Evolutionary conservation across 2,888 invertebrate species (phyloP).

Genomic region (Leucoma salicis): DNA sequence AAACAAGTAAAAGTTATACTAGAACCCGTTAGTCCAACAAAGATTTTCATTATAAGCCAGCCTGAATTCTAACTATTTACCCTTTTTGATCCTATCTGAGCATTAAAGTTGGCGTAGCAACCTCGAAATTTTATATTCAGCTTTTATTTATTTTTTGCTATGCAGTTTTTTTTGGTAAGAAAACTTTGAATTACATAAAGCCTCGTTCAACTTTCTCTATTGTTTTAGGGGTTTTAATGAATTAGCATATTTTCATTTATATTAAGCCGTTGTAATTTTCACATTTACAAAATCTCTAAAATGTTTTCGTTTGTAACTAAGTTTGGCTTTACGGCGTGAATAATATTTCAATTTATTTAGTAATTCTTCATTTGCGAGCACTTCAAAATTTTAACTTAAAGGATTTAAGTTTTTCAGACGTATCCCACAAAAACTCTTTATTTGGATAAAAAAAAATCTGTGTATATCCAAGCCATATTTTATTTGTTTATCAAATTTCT

Average conservation of each 20-base stretch:
- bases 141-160: not conserved
- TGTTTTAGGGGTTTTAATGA: not conserved
- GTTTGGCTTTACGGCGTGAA: not conserved
- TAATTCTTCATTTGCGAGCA: too few relatives aligned
- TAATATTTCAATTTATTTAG: too few relatives aligned
- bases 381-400: too few relatives aligned
- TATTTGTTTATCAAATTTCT: too few relatives aligned
- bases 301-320: not conserved
- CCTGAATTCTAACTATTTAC: not conserved
- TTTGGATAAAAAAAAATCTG: too few relatives aligned
- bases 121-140: not conserved
- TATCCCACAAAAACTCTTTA: too few relatives aligned
- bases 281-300: constrained; percentile 6
- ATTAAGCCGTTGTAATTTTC: not conserved
- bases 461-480: too few relatives aligned
- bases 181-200: not conserved
- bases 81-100: not conserved
- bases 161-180: not conserved
- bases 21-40: too few relatives aligned
- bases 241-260: constrained; percentile 3
- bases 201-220: not conserved
- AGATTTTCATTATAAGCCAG: not conserved
- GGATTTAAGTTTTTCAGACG: too few relatives aligned
- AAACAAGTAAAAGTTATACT: too few relatives aligned
- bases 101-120: not conserved